Evolutionary conservation across 2,797 vertebrate species (phyloP).

Genomic region (Sebastolobus altivelis): DNA sequence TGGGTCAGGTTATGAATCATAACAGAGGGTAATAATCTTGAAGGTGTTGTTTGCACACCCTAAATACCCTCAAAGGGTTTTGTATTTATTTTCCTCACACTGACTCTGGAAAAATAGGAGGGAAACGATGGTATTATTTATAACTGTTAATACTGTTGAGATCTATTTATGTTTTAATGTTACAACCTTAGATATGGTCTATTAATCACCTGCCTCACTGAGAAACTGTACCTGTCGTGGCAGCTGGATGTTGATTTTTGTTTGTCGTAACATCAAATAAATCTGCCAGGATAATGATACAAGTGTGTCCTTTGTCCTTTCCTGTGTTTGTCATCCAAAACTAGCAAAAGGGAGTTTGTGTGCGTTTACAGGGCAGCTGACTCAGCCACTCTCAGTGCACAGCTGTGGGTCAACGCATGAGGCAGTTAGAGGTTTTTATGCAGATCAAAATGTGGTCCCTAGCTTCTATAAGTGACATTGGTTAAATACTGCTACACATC

Average conservation of each 20-base stretch:
- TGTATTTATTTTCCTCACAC: slow-evolving; percentile 50
- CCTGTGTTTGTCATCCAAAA: slow-evolving; percentile 7
- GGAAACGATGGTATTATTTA: slow-evolving; percentile 46
- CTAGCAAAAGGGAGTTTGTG: background rate
- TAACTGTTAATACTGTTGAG: slow-evolving; percentile 39
- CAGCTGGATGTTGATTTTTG: slow-evolving; percentile 58
- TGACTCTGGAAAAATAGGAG: background rate
- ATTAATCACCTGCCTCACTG: slow-evolving; percentile 31
- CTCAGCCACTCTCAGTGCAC: slow-evolving; percentile 12
- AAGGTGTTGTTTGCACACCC: slow-evolving; percentile 20
- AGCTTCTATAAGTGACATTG: background rate
- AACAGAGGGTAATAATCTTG: slow-evolving; percentile 28
- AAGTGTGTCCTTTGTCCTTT: slow-evolving; percentile 36
- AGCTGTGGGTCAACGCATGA: background rate
- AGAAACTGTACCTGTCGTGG: slow-evolving; percentile 53
- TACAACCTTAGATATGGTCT: slow-evolving; percentile 30
- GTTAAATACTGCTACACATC: background rate
- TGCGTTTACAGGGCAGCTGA: slow-evolving; percentile 8
- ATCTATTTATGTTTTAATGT: slow-evolving; percentile 66
- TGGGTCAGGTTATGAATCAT: background rate
- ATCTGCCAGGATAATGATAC: slow-evolving; percentile 67
- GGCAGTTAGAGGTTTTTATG: slow-evolving; percentile 14
- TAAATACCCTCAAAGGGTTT: slow-evolving; percentile 31
- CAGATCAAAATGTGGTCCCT: background rate
- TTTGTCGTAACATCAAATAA: slow-evolving; percentile 76